phyloP scores from a whole-genome alignment of 1,140 invertebrate genomes.

The Pantala flavescens region DNA sequence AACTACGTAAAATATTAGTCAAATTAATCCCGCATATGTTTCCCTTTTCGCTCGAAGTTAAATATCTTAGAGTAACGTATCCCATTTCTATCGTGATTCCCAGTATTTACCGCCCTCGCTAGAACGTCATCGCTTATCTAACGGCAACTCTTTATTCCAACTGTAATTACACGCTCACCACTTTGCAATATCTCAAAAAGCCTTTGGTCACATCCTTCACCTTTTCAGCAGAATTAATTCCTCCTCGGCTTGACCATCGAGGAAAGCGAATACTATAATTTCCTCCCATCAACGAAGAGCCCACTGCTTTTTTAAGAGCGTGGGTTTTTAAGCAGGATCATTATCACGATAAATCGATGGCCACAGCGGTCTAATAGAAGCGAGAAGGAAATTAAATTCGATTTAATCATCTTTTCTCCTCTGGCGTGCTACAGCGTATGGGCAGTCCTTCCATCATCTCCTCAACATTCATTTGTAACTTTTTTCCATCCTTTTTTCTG shows the following conservation, averaged over 20 bases:
- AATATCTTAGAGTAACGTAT: too few relatives aligned
- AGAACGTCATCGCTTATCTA: too few relatives aligned
- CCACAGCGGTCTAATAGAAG: background rate
- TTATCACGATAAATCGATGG: slow-evolving; percentile 1
- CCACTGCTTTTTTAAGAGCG: background rate
- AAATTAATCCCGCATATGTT: too few relatives aligned
- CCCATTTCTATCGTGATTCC: too few relatives aligned
- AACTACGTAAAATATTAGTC: too few relatives aligned
- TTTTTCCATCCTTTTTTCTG: background rate
- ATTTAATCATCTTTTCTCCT: background rate
- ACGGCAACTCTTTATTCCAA: too few relatives aligned
- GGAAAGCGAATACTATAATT: background rate
- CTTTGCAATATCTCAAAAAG: too few relatives aligned
- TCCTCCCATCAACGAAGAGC: background rate
- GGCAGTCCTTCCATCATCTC: background rate
- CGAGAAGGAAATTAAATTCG: background rate
- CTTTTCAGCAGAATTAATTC: too few relatives aligned
- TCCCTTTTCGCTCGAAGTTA: too few relatives aligned
- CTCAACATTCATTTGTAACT: background rate
- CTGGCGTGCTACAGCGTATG: background rate
- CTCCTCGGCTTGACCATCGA: background rate
- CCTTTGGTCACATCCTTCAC: too few relatives aligned
- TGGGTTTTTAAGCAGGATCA: background rate
- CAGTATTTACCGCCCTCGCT: too few relatives aligned
- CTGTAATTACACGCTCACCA: too few relatives aligned